Evolutionary conservation across 2,797 vertebrate species (phyloP), one percentile per base, ranked within the genome.

Genomic region (Iguana delicatissima): DNA sequence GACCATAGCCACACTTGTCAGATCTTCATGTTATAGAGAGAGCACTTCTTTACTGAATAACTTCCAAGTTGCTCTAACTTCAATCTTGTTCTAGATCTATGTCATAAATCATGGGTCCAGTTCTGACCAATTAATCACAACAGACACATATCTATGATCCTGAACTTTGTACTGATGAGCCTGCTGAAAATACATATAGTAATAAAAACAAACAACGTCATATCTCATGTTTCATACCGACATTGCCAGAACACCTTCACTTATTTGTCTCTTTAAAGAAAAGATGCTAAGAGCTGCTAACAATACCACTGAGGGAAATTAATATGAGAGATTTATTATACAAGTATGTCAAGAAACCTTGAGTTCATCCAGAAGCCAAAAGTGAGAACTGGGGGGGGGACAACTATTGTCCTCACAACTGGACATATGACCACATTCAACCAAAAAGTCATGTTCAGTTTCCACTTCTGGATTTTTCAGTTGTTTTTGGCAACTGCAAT

Each of bases 301-400:
- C 4, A 82, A 24, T 20, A 9, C 57, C n/a, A 35, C 22, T 73
- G 12, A 42, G 55, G 20, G 14, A 74, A 13, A 57, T 10, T 13
- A 32, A 74, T 9, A 32, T 13, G 18, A 73, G 9, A 73, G 35
- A 89, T 76, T 82, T 52, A 24, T 80, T 35, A 89, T 62, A 74
- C 26, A 89, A 55, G 18, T 74, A 46, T 46, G 38, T 62, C 38
- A 84, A 62, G 42, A 22, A 76, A 50, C 42, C 42, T 59, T 62
- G 55, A 57, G 67, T 77, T 62, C n/a, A 88, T 88, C n/a, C 77
- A 69, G 29, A 46, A 80, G 22, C 62, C 57, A 52, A 74, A 83
- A 50, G 8, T 46, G 67, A 62, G 18, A 62, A 62, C 59, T 2
- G 16, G 16, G 52, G 7, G 10, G 8, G 52, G 8, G 52, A 12